A percentile compares a stretch with the other conserved stretches of the same genome.
Evolutionary conservation across 1,140 invertebrate species (phyloP).

Genomic region (Caenorhabditis remanei): DNA sequence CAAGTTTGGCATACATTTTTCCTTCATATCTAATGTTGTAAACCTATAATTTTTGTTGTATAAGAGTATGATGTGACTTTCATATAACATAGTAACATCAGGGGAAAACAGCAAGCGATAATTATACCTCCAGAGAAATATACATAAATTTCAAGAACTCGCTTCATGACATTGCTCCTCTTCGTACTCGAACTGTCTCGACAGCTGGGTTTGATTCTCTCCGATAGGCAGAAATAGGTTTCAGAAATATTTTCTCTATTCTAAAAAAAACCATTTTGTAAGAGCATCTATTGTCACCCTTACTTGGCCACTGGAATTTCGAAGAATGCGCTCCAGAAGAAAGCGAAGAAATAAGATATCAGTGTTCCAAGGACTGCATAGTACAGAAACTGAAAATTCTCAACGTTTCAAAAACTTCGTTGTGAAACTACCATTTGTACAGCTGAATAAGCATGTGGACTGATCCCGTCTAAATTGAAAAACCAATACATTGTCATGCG

Average conservation of each 20-base stretch:
- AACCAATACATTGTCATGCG: constrained; percentile 34
- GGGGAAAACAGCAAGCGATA: too few relatives aligned
- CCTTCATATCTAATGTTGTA: too few relatives aligned
- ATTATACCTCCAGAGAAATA: too few relatives aligned
- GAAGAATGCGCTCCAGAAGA: constrained; percentile 61
- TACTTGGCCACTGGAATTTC: constrained; percentile 61
- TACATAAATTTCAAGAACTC: neutral
- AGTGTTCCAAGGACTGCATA: constrained; percentile 46
- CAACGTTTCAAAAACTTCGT: neutral
- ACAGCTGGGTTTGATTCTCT: constrained; percentile 8
- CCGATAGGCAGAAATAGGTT: constrained; percentile 16
- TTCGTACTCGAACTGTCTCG: constrained; percentile 24
- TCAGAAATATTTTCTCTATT: constrained; percentile 39
- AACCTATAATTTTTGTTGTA: too few relatives aligned
- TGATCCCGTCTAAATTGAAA: constrained; percentile 55
- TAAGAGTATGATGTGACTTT: too few relatives aligned
- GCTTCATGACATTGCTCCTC: neutral
- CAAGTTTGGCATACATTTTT: too few relatives aligned
- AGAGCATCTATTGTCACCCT: neutral
- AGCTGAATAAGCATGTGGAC: constrained; percentile 41
- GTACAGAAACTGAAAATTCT: constrained; percentile 49
- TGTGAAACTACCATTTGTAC: neutral
- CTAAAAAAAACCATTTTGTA: neutral
- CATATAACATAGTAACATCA: too few relatives aligned
- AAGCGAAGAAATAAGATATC: constrained; percentile 54